These are phyloP conservation scores for Dendrolimus kikuchii DNA, from an alignment of 1,140 invertebrate genomes.

Conservation along the genomic window DNA sequence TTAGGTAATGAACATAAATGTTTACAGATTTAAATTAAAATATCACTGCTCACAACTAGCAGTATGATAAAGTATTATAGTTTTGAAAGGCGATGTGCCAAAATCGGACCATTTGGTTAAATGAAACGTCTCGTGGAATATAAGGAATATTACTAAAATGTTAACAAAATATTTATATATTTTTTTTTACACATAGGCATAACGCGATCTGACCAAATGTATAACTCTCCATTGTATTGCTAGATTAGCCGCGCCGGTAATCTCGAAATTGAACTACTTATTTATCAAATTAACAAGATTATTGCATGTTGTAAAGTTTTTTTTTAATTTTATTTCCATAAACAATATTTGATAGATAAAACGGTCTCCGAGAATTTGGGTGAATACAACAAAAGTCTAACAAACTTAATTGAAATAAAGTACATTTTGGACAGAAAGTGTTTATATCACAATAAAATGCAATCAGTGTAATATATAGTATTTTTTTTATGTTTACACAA, in stretches of 20 bases:
- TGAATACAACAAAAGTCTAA: not conserved
- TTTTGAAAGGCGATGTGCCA: constrained; percentile 52
- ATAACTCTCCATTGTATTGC: no score
- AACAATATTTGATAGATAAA: no score
- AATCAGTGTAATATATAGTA: constrained; percentile 9
- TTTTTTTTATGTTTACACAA: constrained; percentile 18
- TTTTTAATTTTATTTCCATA: no score
- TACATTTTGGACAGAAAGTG: no score
- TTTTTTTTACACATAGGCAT: constrained; percentile 11
- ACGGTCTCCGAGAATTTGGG: constrained; percentile 5
- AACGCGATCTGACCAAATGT: no score
- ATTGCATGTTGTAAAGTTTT: no score
- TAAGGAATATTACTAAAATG: constrained; percentile 9
- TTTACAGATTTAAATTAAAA: not conserved
- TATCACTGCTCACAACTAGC: constrained; percentile 13
- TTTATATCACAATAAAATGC: constrained; percentile 2
- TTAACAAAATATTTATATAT: constrained; percentile 16
- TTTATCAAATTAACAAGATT: no score
- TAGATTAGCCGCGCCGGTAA: no score
- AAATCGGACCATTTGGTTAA: constrained; percentile 50
- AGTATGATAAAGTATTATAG: constrained; percentile 44
- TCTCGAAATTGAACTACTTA: no score
- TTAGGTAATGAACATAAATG: no score
- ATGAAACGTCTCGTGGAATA: no score
- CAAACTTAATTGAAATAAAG: no score